Percentiles rank a stretch among this genome's conserved stretches.
phyloP scores from a whole-genome alignment of 2,888 invertebrate species.

The Drosophila emarginata region DNA sequence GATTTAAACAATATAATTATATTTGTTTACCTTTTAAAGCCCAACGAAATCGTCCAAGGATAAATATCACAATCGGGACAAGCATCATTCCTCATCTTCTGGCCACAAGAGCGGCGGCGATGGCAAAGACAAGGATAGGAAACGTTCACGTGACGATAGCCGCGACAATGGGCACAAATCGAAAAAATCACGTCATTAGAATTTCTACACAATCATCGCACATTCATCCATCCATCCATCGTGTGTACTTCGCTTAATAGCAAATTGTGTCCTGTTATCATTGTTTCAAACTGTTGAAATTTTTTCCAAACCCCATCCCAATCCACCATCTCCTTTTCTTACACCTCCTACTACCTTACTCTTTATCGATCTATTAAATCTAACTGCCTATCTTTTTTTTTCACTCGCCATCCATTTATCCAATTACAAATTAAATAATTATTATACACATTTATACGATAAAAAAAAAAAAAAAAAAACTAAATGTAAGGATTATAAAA shows the following conservation, averaged over 20 bases:
- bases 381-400: neutral
- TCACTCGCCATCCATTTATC: neutral
- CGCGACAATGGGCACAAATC: constrained; percentile 86
- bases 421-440: constrained; percentile 57
- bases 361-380: neutral
- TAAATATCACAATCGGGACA: constrained; percentile 80
- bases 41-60: constrained; percentile 80
- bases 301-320: constrained; percentile 5
- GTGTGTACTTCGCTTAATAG: neutral
- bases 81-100: constrained; percentile 80
- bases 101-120: constrained; percentile 80
- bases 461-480: constrained; percentile 25
- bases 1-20: neutral
- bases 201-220: constrained; percentile 2
- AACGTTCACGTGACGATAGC: constrained; percentile 90
- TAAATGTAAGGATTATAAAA: constrained; percentile 23
- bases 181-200: constrained; percentile 86
- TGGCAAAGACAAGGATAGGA: constrained; percentile 83
- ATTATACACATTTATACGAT: constrained; percentile 52
- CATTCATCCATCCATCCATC: neutral
- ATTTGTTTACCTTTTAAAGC: constrained; percentile 50
- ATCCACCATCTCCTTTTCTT: neutral
- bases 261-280: constrained; percentile 38
- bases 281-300: constrained; percentile 42
- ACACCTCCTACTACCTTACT: neutral